Conservation (phyloP, 2,888 invertebrate species). For the Lordiphosa fenestrarum region DNA sequence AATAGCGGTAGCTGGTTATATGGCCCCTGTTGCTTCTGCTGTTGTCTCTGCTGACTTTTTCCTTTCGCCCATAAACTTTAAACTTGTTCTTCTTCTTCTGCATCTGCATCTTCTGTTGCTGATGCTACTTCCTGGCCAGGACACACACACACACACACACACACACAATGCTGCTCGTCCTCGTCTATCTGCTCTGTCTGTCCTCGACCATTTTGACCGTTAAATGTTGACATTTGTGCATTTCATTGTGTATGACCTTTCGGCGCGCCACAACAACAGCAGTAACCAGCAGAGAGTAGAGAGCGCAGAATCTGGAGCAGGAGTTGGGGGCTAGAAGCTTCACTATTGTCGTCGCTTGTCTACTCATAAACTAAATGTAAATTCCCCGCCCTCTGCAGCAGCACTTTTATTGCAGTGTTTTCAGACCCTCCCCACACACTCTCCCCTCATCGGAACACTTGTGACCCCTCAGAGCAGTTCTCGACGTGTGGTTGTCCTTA, state of each 20-base stretch:
- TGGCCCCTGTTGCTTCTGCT: constrained; percentile 33
- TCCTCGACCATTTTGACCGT: constrained; percentile 65
- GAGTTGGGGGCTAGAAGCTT: constrained; percentile 10
- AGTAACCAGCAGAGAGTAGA: constrained; percentile 27
- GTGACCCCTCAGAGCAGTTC: constrained; percentile 35
- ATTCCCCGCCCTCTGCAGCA: constrained; percentile 53
- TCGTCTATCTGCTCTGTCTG: constrained; percentile 17
- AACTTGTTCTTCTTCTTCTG: constrained; percentile 50
- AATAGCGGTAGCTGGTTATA: constrained; percentile 6
- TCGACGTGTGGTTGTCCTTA: constrained; percentile 59
- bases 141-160: constrained; percentile 9
- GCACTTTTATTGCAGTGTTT: constrained; percentile 66
- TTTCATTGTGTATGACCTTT: constrained; percentile 72
- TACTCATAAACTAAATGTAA: constrained; percentile 73
- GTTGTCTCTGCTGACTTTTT: constrained; percentile 47
- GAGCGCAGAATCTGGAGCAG: constrained; percentile 20
- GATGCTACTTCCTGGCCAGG: constrained; percentile 50
- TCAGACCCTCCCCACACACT: constrained; percentile 28
- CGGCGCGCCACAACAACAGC: constrained; percentile 49
- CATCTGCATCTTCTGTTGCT: constrained; percentile 27
- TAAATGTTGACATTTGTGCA: constrained; percentile 75
- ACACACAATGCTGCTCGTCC: constrained; percentile 45
- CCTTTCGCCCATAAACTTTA: constrained; percentile 64
- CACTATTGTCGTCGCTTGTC: constrained; percentile 68
- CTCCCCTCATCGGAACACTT: constrained; percentile 18